These are phyloP conservation scores for Neoseiulus cucumeris DNA, from an alignment of 1,140 invertebrate genomes.

Conservation along the genomic window DNA sequence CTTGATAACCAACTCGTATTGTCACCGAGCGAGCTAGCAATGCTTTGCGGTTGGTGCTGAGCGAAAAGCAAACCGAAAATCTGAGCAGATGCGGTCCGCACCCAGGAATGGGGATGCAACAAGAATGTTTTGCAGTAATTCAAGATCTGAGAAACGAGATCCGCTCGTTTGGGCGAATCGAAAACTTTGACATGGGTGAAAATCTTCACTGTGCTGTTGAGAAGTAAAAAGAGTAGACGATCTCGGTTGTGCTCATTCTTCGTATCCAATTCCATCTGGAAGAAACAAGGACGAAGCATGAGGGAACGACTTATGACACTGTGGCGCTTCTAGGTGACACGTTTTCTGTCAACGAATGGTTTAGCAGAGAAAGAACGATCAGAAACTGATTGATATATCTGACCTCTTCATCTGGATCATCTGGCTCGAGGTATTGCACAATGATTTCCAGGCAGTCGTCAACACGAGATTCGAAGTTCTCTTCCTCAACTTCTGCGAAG, in stretches of 20 bases:
- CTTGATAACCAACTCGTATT: background rate
- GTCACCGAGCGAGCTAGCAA: background rate
- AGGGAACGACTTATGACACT: too few relatives aligned
- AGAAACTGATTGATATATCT: too few relatives aligned
- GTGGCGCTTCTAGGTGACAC: too few relatives aligned
- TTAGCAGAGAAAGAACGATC: too few relatives aligned
- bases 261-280: background rate
- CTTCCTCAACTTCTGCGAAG: slow-evolving; percentile 47
- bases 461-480: slow-evolving; percentile 41
- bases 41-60: slow-evolving; percentile 24
- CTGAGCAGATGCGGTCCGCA: slow-evolving; percentile 49
- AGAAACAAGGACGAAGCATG: background rate
- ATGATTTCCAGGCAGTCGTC: slow-evolving; percentile 36
- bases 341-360: too few relatives aligned
- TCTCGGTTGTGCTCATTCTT: slow-evolving; percentile 24
- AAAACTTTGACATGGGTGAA: background rate
- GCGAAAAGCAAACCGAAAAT: slow-evolving; percentile 48
- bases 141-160: background rate
- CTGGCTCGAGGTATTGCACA: slow-evolving; percentile 28
- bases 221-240: background rate
- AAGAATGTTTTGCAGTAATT: slow-evolving; percentile 22
- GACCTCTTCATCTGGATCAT: slow-evolving; percentile 17
- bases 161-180: background rate
- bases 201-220: slow-evolving; percentile 3
- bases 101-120: slow-evolving; percentile 45